Conservation (phyloP, 2,113 vertebrate species). For the Tachuris rubrigastra region DNA sequence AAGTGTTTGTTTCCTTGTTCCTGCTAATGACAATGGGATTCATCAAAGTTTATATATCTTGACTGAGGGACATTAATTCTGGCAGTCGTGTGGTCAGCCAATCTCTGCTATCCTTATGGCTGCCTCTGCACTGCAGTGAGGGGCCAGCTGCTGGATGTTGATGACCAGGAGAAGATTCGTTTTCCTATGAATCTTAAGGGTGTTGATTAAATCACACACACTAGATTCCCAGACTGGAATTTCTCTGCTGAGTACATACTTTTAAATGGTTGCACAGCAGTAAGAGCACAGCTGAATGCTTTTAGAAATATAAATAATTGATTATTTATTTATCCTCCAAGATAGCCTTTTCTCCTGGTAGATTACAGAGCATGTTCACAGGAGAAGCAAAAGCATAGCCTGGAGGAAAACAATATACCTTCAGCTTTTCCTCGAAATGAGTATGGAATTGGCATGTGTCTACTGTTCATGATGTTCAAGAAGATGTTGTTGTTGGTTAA, state of each 20-base stretch:
- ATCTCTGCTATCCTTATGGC: background rate
- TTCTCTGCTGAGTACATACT: slow-evolving; percentile 25
- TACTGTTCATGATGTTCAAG: background rate
- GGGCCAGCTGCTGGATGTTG: background rate
- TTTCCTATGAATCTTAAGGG: background rate
- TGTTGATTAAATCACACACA: background rate
- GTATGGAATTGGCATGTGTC: background rate
- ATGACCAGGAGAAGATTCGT: background rate
- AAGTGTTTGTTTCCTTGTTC: background rate
- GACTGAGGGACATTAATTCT: background rate
- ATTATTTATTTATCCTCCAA: slow-evolving; percentile 62
- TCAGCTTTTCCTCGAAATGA: slow-evolving; percentile 1
- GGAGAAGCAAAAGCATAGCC: slow-evolving; percentile 45
- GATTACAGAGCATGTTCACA: slow-evolving; percentile 12
- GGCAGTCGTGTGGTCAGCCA: background rate
- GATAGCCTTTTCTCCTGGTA: slow-evolving; percentile 43
- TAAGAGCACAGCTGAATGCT: slow-evolving; percentile 35
- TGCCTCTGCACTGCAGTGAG: background rate
- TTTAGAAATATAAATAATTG: slow-evolving; percentile 62
- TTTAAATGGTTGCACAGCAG: slow-evolving; percentile 12
- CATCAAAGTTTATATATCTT: background rate
- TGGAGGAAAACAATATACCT: slow-evolving; percentile 29
- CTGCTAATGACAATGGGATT: background rate
- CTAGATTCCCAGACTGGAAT: background rate
- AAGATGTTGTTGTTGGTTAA: background rate